phyloP scores from a whole-genome alignment of 2,888 invertebrate species.

The Lithophane semibrunnea region DNA sequence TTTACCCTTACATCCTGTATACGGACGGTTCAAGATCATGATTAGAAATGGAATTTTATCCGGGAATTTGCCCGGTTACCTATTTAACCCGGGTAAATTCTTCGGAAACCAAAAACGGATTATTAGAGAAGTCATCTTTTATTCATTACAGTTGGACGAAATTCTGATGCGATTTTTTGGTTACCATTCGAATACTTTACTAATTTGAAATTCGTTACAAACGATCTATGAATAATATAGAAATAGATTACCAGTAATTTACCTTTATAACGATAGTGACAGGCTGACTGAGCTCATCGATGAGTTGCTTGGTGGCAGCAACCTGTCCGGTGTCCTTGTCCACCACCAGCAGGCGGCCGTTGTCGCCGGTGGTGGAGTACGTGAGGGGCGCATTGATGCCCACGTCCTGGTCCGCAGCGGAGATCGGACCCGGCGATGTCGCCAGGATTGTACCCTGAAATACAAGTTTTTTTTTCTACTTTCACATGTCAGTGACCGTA shows the following conservation, averaged over 20 bases:
- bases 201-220: background rate
- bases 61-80: too few species aligned
- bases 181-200: background rate
- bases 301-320: conserved; percentile 89
- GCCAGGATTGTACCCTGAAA: conserved; percentile 91
- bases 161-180: background rate
- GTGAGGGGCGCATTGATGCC: conserved; percentile 94
- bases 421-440: conserved; percentile 93
- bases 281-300: conserved; percentile 91
- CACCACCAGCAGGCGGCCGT: conserved; percentile 90
- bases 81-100: background rate
- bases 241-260: background rate
- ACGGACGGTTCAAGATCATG: background rate
- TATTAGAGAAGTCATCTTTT: background rate
- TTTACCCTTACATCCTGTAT: too few species aligned
- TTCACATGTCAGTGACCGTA: background rate
- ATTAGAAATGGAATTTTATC: background rate
- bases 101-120: background rate
- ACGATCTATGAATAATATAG: background rate
- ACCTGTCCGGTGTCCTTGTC: conserved; percentile 92
- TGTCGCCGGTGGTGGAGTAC: conserved; percentile 93
- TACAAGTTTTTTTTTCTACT: background rate
- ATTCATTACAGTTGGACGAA: background rate
- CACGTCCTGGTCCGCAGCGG: conserved; percentile 95
- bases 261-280: conserved; percentile 95